These are phyloP conservation scores for Phengaris arion DNA, from an alignment of 2,888 invertebrate species.

Conservation along the genomic window DNA sequence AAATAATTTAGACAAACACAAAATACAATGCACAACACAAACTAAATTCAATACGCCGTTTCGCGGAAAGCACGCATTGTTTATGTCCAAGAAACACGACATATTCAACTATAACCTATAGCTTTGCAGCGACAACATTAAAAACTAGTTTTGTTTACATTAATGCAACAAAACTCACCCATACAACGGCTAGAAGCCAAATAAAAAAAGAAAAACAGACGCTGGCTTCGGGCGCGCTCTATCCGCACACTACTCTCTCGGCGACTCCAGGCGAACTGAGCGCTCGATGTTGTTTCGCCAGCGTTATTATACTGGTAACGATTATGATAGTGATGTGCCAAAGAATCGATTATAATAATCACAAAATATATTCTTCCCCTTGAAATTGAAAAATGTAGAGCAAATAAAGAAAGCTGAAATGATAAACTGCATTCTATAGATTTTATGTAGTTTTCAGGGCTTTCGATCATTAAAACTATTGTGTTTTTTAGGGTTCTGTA, in stretches of 20 bases:
- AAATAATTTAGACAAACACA: not conserved
- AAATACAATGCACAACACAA: constrained; percentile 4
- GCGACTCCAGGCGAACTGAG: constrained; percentile 69
- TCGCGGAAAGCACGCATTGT: constrained; percentile 3
- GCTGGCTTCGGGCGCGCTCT: constrained; percentile 66
- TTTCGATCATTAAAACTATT: too few relatives aligned
- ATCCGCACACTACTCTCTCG: constrained; percentile 57
- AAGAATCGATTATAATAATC: constrained; percentile 39
- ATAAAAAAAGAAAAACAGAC: constrained; percentile 76
- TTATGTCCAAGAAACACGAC: not conserved
- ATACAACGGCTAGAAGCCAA: constrained; percentile 81
- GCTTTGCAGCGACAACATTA: not conserved
- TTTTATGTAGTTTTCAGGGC: too few relatives aligned
- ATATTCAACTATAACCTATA: not conserved
- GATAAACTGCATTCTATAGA: too few relatives aligned
- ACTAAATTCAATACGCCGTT: not conserved
- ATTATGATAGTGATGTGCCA: constrained; percentile 39
- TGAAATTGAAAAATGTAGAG: not conserved
- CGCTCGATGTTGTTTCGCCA: constrained; percentile 54
- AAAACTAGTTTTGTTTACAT: constrained; percentile 29
- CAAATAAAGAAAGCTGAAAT: too few relatives aligned
- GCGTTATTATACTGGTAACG: constrained; percentile 56
- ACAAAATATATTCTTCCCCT: not conserved
- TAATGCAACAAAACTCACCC: constrained; percentile 62
- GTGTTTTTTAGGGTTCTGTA: too few relatives aligned